Base-by-base conservation (phyloP, 2,888 invertebrate species). In the Itoplectis maculator region DNA sequence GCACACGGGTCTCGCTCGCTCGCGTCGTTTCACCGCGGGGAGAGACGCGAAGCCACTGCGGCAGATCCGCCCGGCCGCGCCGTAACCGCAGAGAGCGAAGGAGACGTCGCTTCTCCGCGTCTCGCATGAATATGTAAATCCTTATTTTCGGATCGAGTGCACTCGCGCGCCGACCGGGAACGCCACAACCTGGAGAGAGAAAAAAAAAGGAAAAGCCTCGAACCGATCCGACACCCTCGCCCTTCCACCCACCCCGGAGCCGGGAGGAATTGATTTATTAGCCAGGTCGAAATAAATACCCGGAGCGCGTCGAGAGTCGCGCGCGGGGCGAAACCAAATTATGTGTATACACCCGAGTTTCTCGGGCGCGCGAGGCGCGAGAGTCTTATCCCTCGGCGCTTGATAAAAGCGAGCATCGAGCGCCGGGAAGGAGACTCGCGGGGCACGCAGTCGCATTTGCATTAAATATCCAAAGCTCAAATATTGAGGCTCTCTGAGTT, bases 81-180 rank as follows among this genome's bases (percentile, higher is more conserved):
- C 61, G 51, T 51, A 63, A 61, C 61, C 61, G 45, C 63, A 69
- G 49, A 29, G 51, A n/a, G n/a, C n/a, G 61, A 74, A 74, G 59
- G 77, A 75, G 69, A 75, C 66, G 37, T 70, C 66, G 79, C 75
- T 74, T 79, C 76, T 73, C 79, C 90, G n/a, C n/a, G 90, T 91
- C 89, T 82, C 87, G 89, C 92, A 92, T 92, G 92, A 92, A 92
- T 92, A 92, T 92, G 92, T 91, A 92, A 92, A 92, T 92, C 92
- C 92, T 92, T 92, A 92, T 92, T 92, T 92, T 92, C 92, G 86
- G 90, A 91, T 92, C 90, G 91, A 92, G 90, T 91, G 90, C 92
- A 91, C 92, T 90, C 90, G 91, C 92, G n/a, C n/a, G n/a, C n/a
- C n/a, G 91, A 91, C 92, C 91, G 91, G 92, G 92, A 91, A 91